Conservation (phyloP, 1,140 invertebrate genomes). For the Bilobella aurantiaca region DNA sequence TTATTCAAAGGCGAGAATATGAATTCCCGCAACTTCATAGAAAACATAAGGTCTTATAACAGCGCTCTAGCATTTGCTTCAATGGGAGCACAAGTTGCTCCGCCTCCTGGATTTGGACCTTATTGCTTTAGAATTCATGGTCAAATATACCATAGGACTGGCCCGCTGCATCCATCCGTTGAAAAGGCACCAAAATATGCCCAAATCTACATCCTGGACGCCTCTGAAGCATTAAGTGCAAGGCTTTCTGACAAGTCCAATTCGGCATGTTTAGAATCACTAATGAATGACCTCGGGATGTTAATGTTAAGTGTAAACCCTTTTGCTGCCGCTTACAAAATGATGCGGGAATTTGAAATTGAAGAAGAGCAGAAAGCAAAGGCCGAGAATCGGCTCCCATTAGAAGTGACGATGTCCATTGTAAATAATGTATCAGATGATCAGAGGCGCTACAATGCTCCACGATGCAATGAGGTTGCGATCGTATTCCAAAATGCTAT, state of each 20-base stretch:
- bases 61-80: slow-evolving; percentile 36
- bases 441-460: slow-evolving; percentile 31
- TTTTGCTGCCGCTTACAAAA: slow-evolving; percentile 30
- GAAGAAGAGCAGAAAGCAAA: slow-evolving; percentile 18
- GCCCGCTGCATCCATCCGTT: slow-evolving; percentile 10
- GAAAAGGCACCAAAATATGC: slow-evolving; percentile 24
- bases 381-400: background rate
- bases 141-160: slow-evolving; percentile 36
- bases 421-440: slow-evolving; percentile 15
- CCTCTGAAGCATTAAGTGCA: slow-evolving; percentile 7
- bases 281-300: background rate
- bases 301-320: slow-evolving; percentile 20
- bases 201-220: slow-evolving; percentile 34
- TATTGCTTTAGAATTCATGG: slow-evolving; percentile 38
- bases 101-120: slow-evolving; percentile 11
- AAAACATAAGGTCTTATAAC: slow-evolving; percentile 37
- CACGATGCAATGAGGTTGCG: slow-evolving; percentile 28
- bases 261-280: background rate
- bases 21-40: slow-evolving; percentile 32
- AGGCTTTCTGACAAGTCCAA: slow-evolving; percentile 10
- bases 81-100: slow-evolving; percentile 28
- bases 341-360: slow-evolving; percentile 29
- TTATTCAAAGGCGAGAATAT: slow-evolving; percentile 6
- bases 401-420: slow-evolving; percentile 21
- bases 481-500: slow-evolving; percentile 25